Percentiles rank a stretch among this genome's conserved stretches.
phyloP scores from a whole-genome alignment of 2,888 invertebrate species.

The Laothoe populi region DNA sequence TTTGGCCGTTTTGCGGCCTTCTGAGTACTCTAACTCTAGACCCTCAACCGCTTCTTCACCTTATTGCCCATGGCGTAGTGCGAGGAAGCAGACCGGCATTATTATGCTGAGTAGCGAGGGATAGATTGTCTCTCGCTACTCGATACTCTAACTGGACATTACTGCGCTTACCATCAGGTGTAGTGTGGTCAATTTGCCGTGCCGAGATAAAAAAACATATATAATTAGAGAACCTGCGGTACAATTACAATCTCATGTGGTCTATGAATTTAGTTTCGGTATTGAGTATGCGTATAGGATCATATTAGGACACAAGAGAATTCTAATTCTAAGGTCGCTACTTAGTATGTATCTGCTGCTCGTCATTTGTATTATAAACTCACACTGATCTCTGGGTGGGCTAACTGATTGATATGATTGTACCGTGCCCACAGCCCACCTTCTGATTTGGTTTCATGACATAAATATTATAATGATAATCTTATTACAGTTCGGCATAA shows the following conservation, averaged over 20 bases:
- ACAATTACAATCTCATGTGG: neutral
- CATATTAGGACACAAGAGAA: slow-evolving; percentile 22
- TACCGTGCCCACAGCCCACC: slow-evolving; percentile 1
- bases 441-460: slow-evolving; percentile 11
- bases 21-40: too few relatives aligned
- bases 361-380: slow-evolving; percentile 21
- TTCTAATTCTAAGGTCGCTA: slow-evolving; percentile 17
- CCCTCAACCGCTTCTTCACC: too few relatives aligned
- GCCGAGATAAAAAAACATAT: too few relatives aligned
- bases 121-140: too few relatives aligned
- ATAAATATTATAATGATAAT: slow-evolving; percentile 7
- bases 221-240: too few relatives aligned
- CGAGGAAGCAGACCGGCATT: too few relatives aligned
- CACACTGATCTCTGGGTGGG: slow-evolving; percentile 16
- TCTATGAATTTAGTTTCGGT: neutral
- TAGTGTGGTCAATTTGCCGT: too few relatives aligned
- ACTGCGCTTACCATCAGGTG: too few relatives aligned
- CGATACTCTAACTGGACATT: too few relatives aligned
- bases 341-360: slow-evolving; percentile 16
- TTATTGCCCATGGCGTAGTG: too few relatives aligned
- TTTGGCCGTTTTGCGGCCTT: too few relatives aligned
- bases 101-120: too few relatives aligned
- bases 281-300: slow-evolving; percentile 15
- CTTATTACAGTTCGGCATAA: neutral
- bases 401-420: slow-evolving; percentile 14